phyloP scores from a whole-genome alignment of 1,140 invertebrate genomes.

The Thaumetopoea pityocampa region DNA sequence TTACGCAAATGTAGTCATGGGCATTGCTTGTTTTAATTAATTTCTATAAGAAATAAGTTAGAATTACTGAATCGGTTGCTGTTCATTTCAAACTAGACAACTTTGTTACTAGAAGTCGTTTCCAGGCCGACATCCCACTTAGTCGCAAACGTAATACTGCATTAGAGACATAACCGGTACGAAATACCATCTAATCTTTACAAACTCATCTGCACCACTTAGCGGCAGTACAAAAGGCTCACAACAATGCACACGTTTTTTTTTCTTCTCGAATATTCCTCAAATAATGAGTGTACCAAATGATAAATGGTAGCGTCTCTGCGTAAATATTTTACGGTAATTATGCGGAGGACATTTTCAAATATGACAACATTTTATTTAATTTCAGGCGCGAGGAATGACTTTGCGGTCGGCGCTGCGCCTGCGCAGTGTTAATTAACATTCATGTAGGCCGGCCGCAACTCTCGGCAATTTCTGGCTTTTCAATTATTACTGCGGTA shows the following conservation, averaged over 20 bases:
- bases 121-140: no score
- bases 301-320: slow-evolving; percentile 1
- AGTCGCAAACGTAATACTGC: slow-evolving; percentile 50
- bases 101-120: no score
- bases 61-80: no score
- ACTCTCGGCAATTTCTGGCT: slow-evolving; percentile 26
- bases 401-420: slow-evolving; percentile 36
- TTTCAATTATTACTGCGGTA: slow-evolving; percentile 33
- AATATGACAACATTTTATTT: slow-evolving; percentile 46
- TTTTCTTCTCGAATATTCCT: slow-evolving; percentile 15
- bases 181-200: slow-evolving; percentile 31
- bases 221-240: slow-evolving; percentile 26
- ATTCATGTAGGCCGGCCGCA: slow-evolving; percentile 21
- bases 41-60: no score
- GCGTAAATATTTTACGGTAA: slow-evolving; percentile 19
- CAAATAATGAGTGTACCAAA: slow-evolving; percentile 1
- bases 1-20: no score
- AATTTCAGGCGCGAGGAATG: slow-evolving; percentile 53
- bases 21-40: no score
- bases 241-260: slow-evolving; percentile 17
- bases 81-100: no score
- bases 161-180: slow-evolving; percentile 32
- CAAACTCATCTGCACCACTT: slow-evolving; percentile 26
- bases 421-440: slow-evolving; percentile 41
- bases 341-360: slow-evolving; percentile 28